Conservation (phyloP, 2,797 vertebrate species). For the Cryptoprocta ferox region DNA sequence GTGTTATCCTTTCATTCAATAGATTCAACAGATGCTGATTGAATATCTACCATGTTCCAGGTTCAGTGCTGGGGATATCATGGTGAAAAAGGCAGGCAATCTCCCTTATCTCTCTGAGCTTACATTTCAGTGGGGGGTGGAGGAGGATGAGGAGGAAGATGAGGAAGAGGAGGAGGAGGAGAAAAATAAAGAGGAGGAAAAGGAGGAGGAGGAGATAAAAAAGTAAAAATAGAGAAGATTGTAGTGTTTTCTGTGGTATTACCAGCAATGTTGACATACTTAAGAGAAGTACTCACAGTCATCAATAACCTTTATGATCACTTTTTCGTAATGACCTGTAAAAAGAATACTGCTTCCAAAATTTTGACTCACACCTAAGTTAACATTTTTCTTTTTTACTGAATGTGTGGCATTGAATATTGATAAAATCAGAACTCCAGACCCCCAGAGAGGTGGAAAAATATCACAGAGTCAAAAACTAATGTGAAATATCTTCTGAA, state of each 20-base stretch:
- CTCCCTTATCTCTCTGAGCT: not conserved
- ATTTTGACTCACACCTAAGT: not conserved
- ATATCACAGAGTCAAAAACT: not conserved
- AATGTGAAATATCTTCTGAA: not conserved
- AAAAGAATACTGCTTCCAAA: not conserved
- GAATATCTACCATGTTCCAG: not conserved
- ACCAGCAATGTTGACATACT: not conserved
- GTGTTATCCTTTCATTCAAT: not conserved
- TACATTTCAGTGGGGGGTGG: not conserved
- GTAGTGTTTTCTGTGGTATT: not conserved
- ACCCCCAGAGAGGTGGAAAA: not conserved
- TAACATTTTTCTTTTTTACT: not conserved
- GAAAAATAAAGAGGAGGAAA: not conserved
- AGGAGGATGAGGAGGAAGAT: not conserved
- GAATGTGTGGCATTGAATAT: not conserved
- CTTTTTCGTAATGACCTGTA: not conserved
- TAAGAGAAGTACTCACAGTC: not conserved
- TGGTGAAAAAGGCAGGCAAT: not conserved
- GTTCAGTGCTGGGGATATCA: not conserved
- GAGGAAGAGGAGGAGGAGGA: not conserved
- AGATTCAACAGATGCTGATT: not conserved
- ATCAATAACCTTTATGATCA: not conserved
- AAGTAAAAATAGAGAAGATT: not conserved
- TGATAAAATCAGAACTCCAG: not conserved
- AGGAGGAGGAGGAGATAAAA: not conserved